Evolutionary conservation across 2,113 vertebrate species (phyloP).

Genomic region (Axis porcinus): DNA sequence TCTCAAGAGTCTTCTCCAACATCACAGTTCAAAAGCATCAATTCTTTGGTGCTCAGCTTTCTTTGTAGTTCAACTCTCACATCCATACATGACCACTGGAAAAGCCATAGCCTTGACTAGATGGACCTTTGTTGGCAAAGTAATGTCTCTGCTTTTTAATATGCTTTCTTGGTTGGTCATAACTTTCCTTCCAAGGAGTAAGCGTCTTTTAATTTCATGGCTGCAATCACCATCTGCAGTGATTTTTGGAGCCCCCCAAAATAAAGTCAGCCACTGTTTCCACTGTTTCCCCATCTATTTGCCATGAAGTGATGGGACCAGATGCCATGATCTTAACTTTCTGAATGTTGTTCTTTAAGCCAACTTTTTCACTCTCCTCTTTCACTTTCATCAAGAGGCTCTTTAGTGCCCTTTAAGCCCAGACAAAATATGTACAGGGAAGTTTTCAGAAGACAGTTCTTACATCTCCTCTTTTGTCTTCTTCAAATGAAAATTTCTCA

Average conservation of each 20-base stretch:
- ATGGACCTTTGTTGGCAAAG: not conserved
- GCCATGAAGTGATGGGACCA: not conserved
- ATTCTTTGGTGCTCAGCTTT: not conserved
- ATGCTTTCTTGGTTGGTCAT: not conserved
- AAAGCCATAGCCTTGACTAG: not conserved
- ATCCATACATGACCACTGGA: not conserved
- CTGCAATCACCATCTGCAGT: not conserved
- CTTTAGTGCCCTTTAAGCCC: not conserved
- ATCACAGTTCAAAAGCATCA: not conserved
- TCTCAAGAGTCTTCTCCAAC: not conserved
- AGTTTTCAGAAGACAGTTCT: not conserved
- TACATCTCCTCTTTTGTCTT: not conserved
- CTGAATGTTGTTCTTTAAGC: not conserved
- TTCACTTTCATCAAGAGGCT: not conserved
- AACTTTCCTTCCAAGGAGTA: not conserved
- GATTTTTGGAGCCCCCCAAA: not conserved
- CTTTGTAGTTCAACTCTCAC: not conserved
- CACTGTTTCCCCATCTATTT: not conserved
- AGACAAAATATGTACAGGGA: not conserved
- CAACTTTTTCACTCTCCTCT: not conserved
- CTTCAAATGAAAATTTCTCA: not conserved
- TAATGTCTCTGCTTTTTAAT: not conserved
- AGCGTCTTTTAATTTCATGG: not conserved
- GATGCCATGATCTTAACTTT: not conserved
- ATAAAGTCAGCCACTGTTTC: not conserved